Conservation (phyloP, 1,140 invertebrate genomes). For the Pinna nobilis region DNA sequence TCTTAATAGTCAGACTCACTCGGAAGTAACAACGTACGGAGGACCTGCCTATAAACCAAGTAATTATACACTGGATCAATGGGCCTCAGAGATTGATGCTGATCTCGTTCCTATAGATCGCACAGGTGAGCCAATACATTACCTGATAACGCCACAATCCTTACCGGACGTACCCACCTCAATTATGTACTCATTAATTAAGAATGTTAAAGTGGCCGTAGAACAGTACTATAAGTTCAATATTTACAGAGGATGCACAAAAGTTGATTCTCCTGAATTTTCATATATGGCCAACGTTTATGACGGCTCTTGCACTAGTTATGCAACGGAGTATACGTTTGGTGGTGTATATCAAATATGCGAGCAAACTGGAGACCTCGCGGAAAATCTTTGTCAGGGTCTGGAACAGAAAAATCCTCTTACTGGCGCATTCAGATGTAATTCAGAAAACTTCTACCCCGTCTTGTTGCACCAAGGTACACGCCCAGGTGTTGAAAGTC, state of each 20-base stretch:
- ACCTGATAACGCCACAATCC: constrained; percentile 39
- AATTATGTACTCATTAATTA: constrained; percentile 24
- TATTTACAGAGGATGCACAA: constrained; percentile 56
- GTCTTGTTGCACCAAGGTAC: constrained; percentile 45
- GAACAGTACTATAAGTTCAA: constrained; percentile 65
- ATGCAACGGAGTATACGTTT: constrained; percentile 58
- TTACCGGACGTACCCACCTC: constrained; percentile 46
- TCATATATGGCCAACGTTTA: constrained; percentile 59
- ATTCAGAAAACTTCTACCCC: constrained; percentile 46
- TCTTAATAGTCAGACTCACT: constrained; percentile 25
- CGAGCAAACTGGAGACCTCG: background rate
- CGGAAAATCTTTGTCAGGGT: constrained; percentile 28
- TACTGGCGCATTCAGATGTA: constrained; percentile 55
- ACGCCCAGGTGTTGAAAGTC: background rate
- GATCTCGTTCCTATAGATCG: constrained; percentile 50
- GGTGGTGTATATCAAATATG: constrained; percentile 65
- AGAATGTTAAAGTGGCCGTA: constrained; percentile 36
- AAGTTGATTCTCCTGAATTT: constrained; percentile 57
- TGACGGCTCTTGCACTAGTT: constrained; percentile 53
- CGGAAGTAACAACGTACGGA: constrained; percentile 23
- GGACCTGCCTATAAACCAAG: constrained; percentile 35
- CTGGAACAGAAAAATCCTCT: constrained; percentile 52
- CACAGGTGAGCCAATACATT: constrained; percentile 52
- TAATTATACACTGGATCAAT: constrained; percentile 42
- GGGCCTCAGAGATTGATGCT: constrained; percentile 40